Percentiles rank a stretch among this genome's conserved stretches.
Evolutionary conservation across 2,888 invertebrate genomes (phyloP).

Genomic region (Dynastes grantii): DNA sequence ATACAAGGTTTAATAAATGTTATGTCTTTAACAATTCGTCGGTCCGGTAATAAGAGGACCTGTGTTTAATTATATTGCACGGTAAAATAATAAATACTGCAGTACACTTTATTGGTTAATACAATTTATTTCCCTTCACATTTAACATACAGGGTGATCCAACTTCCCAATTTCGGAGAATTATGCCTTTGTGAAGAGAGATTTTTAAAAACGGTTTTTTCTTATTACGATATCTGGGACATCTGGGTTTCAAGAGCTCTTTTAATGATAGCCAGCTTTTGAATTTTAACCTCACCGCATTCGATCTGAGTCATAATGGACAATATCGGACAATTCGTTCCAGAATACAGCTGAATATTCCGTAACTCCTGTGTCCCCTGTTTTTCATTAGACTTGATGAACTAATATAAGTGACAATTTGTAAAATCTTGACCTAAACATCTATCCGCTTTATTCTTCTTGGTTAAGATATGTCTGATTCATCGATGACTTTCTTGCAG

Average conservation of each 20-base stretch:
- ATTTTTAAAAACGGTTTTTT: too few relatives aligned
- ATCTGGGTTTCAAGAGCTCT: slow-evolving; percentile 81
- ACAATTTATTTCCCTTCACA: slow-evolving; percentile 12
- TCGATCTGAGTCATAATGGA: slow-evolving; percentile 99
- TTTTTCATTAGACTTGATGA: slow-evolving; percentile 98
- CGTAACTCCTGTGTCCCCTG: slow-evolving; percentile 96
- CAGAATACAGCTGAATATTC: slow-evolving; percentile 99
- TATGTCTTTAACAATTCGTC: too few relatives aligned
- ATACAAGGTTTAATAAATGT: too few relatives aligned
- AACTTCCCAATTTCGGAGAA: slow-evolving; percentile 62
- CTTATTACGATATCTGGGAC: too few relatives aligned
- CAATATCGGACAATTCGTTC: slow-evolving; percentile 98
- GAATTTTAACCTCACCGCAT: slow-evolving; percentile 96
- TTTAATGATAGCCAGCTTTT: slow-evolving; percentile 88
- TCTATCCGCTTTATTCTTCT: too few relatives aligned
- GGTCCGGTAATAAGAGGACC: too few relatives aligned
- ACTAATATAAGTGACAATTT: slow-evolving; percentile 98
- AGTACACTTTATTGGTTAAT: neutral
- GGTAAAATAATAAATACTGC: too few relatives aligned
- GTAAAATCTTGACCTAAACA: slow-evolving; percentile 97
- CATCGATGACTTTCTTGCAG: too few relatives aligned
- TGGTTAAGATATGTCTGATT: slow-evolving; percentile 89
- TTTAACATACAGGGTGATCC: slow-evolving; percentile 65
- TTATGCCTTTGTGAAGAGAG: too few relatives aligned
- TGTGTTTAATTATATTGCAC: too few relatives aligned